These are phyloP conservation scores for Hoplias malabaricus DNA, from an alignment of 2,113 vertebrate species.

Conservation along the genomic window DNA sequence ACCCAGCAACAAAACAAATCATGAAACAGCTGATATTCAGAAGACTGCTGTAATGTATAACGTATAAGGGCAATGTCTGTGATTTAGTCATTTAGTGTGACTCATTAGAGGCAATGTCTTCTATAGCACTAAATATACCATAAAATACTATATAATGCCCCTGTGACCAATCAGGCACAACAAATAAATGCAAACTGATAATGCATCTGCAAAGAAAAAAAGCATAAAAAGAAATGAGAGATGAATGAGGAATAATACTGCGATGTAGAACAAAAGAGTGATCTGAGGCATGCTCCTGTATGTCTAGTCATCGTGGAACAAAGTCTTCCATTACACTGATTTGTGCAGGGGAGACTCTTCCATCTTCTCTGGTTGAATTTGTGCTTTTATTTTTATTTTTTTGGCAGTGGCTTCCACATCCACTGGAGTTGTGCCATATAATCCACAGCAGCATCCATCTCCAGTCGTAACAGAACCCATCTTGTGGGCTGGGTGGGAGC, in stretches of 20 bases:
- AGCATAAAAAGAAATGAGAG: not conserved
- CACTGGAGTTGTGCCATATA: slow-evolving; percentile 23
- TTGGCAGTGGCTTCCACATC: slow-evolving; percentile 18
- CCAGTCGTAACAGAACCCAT: not conserved
- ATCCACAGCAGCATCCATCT: not conserved
- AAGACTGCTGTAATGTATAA: not conserved
- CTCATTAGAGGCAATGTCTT: not conserved
- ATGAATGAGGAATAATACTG: slow-evolving; percentile 34
- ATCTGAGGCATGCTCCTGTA: not conserved
- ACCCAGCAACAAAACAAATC: slow-evolving; percentile 20
- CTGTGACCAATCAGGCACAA: slow-evolving; percentile 9
- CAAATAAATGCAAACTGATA: slow-evolving; percentile 7
- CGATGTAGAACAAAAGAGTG: slow-evolving; percentile 14
- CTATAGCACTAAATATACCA: slow-evolving; percentile 9
- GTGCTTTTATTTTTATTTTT: slow-evolving; percentile 48
- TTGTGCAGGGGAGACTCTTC: not conserved
- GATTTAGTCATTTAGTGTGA: not conserved
- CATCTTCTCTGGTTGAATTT: slow-evolving; percentile 24
- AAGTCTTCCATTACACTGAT: slow-evolving; percentile 7
- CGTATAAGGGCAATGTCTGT: not conserved
- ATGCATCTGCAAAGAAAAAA: slow-evolving; percentile 16
- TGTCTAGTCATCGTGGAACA: not conserved
- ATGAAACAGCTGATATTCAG: not conserved
- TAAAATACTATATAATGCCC: slow-evolving; percentile 17
- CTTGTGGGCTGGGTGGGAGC: not conserved